Evolutionary conservation across 2,888 invertebrate species (phyloP).

Genomic region (Drosophila mercatorum): DNA sequence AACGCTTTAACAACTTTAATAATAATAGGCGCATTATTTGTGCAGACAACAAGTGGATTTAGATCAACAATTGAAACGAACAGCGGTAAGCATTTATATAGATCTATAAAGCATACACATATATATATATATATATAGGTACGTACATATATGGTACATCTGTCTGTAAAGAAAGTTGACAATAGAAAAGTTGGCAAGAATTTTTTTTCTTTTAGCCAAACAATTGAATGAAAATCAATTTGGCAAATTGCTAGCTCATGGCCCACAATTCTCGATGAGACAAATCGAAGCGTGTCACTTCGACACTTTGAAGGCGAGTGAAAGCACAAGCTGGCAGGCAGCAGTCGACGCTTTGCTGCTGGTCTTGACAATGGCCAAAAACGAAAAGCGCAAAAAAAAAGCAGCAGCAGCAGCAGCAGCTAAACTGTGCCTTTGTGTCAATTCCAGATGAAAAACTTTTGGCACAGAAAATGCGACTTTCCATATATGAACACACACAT

Average conservation of each 20-base stretch:
- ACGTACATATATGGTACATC: neutral
- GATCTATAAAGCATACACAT: neutral
- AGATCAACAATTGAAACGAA: slow-evolving; percentile 75
- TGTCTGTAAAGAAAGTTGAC: slow-evolving; percentile 46
- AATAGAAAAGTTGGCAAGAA: slow-evolving; percentile 25
- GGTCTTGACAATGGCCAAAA: slow-evolving; percentile 57
- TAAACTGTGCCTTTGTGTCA: slow-evolving; percentile 78
- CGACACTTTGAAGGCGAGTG: slow-evolving; percentile 61
- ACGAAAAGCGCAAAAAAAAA: slow-evolving; percentile 46
- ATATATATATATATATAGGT: neutral
- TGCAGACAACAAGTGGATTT: slow-evolving; percentile 81
- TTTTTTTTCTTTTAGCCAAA: slow-evolving; percentile 32
- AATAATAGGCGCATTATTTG: slow-evolving; percentile 76
- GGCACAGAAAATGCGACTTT: slow-evolving; percentile 76
- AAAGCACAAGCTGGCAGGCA: slow-evolving; percentile 46
- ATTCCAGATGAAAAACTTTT: slow-evolving; percentile 72
- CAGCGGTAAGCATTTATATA: slow-evolving; percentile 75
- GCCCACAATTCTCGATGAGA: slow-evolving; percentile 53
- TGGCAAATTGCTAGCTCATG: slow-evolving; percentile 77
- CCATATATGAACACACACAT: slow-evolving; percentile 54
- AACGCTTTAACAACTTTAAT: slow-evolving; percentile 77
- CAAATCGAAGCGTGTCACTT: slow-evolving; percentile 71
- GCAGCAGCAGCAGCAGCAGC: neutral
- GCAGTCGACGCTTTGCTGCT: slow-evolving; percentile 12
- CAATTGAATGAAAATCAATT: slow-evolving; percentile 74